A percentile compares a stretch with the other conserved stretches of the same genome.
phyloP scores from a whole-genome alignment of 1,140 invertebrate species.

The Musca vetustissima region DNA sequence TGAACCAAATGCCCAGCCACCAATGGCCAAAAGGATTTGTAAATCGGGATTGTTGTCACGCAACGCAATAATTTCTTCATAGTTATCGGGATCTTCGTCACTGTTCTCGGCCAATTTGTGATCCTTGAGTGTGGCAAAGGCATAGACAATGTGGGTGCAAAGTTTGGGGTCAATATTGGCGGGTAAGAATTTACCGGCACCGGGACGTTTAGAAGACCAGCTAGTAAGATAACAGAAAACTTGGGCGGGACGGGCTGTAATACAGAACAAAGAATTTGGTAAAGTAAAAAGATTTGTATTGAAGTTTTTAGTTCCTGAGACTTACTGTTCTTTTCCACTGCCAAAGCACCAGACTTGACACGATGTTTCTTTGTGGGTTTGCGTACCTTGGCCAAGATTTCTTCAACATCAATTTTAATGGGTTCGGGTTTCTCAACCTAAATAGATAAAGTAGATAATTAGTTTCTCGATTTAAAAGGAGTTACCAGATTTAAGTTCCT shows the following conservation, averaged over 20 bases:
- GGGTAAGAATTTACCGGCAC: constrained; percentile 81
- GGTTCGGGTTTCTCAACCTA: constrained; percentile 71
- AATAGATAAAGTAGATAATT: not conserved
- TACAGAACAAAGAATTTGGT: constrained; percentile 20
- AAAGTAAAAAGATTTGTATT: not conserved
- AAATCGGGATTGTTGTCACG: constrained; percentile 88
- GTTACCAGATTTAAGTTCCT: not conserved
- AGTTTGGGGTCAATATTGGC: constrained; percentile 84
- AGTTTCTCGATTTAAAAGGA: not conserved
- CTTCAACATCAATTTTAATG: constrained; percentile 75
- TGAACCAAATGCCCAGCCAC: constrained; percentile 92
- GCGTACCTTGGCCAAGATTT: constrained; percentile 68
- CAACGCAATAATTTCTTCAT: constrained; percentile 78
- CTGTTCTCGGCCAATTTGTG: constrained; percentile 75
- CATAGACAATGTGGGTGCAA: constrained; percentile 92
- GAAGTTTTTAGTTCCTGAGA: constrained; percentile 21
- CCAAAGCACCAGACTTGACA: constrained; percentile 58
- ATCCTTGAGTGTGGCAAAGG: constrained; percentile 87
- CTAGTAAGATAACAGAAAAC: constrained; percentile 93
- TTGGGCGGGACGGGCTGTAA: constrained; percentile 74
- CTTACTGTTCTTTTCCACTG: constrained; percentile 61
- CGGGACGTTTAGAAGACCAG: constrained; percentile 89
- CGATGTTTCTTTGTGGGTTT: constrained; percentile 63
- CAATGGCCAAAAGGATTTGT: constrained; percentile 88
- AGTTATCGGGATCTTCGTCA: constrained; percentile 81